Evolutionary conservation across 92 coral and sea anemone species (phyloP), one percentile per base, ranked within the genome.

Genomic region (Paramuricea clavata): DNA sequence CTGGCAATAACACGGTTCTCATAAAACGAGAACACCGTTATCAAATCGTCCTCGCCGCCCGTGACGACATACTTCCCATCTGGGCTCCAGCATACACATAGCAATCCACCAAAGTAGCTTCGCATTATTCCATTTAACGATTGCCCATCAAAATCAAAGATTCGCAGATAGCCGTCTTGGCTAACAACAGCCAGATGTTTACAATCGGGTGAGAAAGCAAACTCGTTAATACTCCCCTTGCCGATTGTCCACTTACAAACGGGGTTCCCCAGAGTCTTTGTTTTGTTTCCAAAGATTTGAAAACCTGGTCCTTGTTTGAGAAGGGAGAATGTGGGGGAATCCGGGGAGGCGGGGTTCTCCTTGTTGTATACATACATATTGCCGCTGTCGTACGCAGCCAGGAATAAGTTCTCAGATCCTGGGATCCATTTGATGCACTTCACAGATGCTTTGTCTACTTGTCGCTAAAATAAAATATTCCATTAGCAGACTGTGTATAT

Each of bases 291-390:
- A 49, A 88, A 81, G 30, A 96, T 89, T 59, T 92, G 78, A 81
- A 93, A 96, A 12, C 98, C 99, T 0, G 99, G 99, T 50, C 99
- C 99, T 80, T 96, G 99, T 87, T 96, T 96, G 91, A 96, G 95
- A 25, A 92, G 49, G 10, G 97, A 92, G 76, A 94, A 96, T 49
- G 93, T 95, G 13, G 97, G 95, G 16, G 97, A 92, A 0, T 95
- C 98, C 3, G 89, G 36, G 7, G 94, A 93, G 12, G 98, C 76
- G 4, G 98, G 99, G 87, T 94, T 92, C 86, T 96, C 99, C 79
- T 96, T 96, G 81, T 94, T 96, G 83, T 96, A 96, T 1, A 96
- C 99, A 93, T 94, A 96, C 99, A 96, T 96, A 83, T 91, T 93
- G 70, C 99, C 98, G 87, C 97, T 96, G 9, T 94, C 98, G 33